Base-by-base conservation (phyloP, 2,113 vertebrate species). In the Pandion haliaetus region DNA sequence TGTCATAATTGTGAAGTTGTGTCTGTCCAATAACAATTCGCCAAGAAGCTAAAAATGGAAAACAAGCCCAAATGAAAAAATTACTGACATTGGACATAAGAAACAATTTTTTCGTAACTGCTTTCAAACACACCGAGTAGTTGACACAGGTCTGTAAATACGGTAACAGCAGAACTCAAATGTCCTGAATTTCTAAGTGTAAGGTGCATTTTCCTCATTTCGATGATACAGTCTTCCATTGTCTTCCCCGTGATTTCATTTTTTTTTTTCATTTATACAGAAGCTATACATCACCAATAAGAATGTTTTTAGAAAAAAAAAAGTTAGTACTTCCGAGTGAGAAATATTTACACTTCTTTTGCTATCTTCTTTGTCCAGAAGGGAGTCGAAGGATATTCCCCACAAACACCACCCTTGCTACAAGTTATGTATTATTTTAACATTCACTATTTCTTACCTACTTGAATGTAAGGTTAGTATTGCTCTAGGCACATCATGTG, bases 1-100 rank as follows among this genome's bases (percentile, higher is more conserved):
- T 0, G 99, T 99, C 99, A 99, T 99, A 97, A 99, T 99, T 63
- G 98, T 99, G 97, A 99, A 99, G 95, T 99, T 99, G 94, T 99
- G 99, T 91, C 99, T 98, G 82, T 99, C 99, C 97, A 99, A 78
- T 47, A 99, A 97, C 81, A 99, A 98, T 78, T 99, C 99, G 80
- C 99, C 99, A 1, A 99, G 98, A 93, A 99, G 98, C 99, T 99
- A 80, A 55, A 95, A 70, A 86, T 16, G 34, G 65, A 90, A 85
- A 95, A 94, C 11, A 93, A 73, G 14, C 7, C 24, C 32, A 1
- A 81, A 71, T 50, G 34, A 76, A 69, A 61, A 50, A 63, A 3
- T 19, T 10, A 70, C 28, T 32, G 47, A 84, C 14, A 59, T 0
- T 34, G 19, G 20, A 44, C 12, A 4, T 14, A 42, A 77, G 28